phyloP scores from a whole-genome alignment of 2,888 invertebrate species.

The Drosophila dives region DNA sequence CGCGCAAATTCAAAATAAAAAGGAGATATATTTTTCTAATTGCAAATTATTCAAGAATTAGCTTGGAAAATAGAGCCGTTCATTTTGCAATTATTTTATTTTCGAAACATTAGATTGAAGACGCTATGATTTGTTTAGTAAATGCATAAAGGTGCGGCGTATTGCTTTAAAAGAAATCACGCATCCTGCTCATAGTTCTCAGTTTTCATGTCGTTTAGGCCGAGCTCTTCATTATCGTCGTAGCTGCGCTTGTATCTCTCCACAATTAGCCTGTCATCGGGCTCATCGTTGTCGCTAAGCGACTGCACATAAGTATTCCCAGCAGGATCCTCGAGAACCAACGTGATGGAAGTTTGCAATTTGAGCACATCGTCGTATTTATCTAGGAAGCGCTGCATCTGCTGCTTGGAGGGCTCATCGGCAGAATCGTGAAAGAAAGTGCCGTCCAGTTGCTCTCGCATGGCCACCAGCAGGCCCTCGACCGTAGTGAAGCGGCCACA shows the following conservation, averaged over 20 bases:
- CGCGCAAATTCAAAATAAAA: background rate
- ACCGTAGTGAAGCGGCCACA: slow-evolving; percentile 98
- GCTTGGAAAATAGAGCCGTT: background rate
- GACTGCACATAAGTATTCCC: slow-evolving; percentile 99
- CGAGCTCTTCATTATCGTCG: slow-evolving; percentile 98
- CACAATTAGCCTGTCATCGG: slow-evolving; percentile 91
- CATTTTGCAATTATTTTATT: background rate
- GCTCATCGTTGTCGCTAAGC: slow-evolving; percentile 87
- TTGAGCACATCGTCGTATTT: slow-evolving; percentile 89
- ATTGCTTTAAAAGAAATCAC: slow-evolving; percentile 42
- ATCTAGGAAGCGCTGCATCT: slow-evolving; percentile 88
- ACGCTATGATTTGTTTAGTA: slow-evolving; percentile 27
- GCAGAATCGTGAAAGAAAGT: slow-evolving; percentile 91
- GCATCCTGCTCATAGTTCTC: slow-evolving; percentile 88
- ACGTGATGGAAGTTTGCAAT: slow-evolving; percentile 88
- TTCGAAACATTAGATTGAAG: background rate
- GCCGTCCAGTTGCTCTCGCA: slow-evolving; percentile 91
- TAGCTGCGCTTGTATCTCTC: slow-evolving; percentile 92
- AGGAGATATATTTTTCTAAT: background rate
- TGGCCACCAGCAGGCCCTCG: slow-evolving; percentile 93
- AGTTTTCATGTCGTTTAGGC: slow-evolving; percentile 97
- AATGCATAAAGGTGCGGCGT: slow-evolving; percentile 43
- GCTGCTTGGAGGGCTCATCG: slow-evolving; percentile 86
- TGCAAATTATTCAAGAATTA: background rate
- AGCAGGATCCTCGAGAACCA: slow-evolving; percentile 97